phyloP scores from a whole-genome alignment of 2,888 invertebrate genomes.

The Cyclophora albipunctata region DNA sequence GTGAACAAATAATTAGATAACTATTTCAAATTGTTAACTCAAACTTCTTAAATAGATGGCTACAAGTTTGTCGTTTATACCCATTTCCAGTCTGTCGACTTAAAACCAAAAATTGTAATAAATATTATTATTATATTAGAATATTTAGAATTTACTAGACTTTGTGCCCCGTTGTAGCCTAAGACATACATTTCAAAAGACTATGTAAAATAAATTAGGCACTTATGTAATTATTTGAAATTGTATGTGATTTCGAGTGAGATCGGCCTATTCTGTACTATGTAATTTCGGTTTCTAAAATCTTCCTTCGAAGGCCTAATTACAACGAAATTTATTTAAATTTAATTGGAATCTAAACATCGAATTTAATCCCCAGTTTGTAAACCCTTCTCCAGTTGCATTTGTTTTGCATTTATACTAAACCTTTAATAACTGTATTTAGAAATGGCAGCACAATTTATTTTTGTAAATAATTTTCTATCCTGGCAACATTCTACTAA shows the following conservation, averaged over 20 bases:
- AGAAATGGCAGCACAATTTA: background rate
- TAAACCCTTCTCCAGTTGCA: too few relatives aligned
- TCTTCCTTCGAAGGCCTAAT: background rate
- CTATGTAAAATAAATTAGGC: slow-evolving; percentile 23
- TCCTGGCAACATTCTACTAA: background rate
- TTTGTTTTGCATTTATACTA: background rate
- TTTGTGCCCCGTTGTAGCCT: slow-evolving; percentile 27
- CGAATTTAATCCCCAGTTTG: slow-evolving; percentile 41
- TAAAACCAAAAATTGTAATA: too few relatives aligned
- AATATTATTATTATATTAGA: slow-evolving; percentile 6
- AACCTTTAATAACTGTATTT: too few relatives aligned
- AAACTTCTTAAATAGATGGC: too few relatives aligned
- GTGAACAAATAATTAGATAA: too few relatives aligned
- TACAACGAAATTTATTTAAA: slow-evolving; percentile 21
- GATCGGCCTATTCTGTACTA: background rate
- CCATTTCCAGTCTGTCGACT: too few relatives aligned
- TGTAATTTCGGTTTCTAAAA: too few relatives aligned
- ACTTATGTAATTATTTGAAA: too few relatives aligned
- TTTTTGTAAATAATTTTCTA: background rate
- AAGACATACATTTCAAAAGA: slow-evolving; percentile 27
- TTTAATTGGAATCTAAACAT: slow-evolving; percentile 24
- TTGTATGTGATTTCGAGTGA: background rate
- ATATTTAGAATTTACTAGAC: slow-evolving; percentile 7
- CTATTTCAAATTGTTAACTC: too few relatives aligned
- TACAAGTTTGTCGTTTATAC: too few relatives aligned